Evolutionary conservation across 2,113 vertebrate genomes (phyloP).

Genomic region (Microtus richardsoni): DNA sequence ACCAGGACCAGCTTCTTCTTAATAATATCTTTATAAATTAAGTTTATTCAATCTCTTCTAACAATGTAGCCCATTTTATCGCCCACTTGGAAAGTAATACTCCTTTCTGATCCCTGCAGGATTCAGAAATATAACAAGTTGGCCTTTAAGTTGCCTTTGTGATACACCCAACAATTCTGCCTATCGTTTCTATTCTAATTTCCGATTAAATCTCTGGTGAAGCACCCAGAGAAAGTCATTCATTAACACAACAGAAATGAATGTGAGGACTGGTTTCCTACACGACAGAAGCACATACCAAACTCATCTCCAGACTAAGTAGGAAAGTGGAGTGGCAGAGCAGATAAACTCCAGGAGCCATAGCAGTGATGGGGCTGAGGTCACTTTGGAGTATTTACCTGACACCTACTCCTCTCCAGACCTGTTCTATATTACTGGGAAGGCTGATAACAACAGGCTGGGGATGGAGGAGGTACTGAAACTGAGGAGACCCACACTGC

Average conservation of each 20-base stretch:
- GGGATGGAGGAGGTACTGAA: not conserved
- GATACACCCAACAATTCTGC: not conserved
- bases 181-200: not conserved
- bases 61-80: slow-evolving; percentile 15
- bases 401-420: not conserved
- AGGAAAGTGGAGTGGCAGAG: not conserved
- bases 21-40: slow-evolving; percentile 30
- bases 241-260: not conserved
- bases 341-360: not conserved
- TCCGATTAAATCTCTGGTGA: not conserved
- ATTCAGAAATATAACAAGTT: not conserved
- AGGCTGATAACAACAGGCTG: not conserved
- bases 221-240: not conserved
- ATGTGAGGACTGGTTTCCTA: not conserved
- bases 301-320: not conserved
- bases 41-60: not conserved
- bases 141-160: not conserved
- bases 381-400: too few relatives aligned
- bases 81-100: not conserved
- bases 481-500: not conserved
- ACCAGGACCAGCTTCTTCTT: not conserved
- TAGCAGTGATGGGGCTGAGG: not conserved
- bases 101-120: not conserved
- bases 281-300: not conserved
- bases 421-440: not conserved